Percentiles rank a stretch among this genome's conserved stretches.
Conservation (phyloP, 2,888 invertebrate genomes). For the Smittia aterrima region DNA sequence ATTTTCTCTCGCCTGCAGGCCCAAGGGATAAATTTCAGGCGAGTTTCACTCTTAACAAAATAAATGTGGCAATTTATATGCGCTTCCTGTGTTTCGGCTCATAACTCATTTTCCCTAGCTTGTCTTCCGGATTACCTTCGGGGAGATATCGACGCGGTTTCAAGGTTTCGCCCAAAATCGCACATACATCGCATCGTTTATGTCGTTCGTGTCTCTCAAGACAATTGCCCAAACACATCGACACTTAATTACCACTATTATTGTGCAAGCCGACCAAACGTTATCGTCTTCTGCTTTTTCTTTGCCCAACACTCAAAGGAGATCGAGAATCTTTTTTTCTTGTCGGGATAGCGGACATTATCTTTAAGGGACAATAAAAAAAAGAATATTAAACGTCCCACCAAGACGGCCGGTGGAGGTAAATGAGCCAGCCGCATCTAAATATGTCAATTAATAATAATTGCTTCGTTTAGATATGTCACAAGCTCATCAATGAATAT, state of each 20-base stretch:
- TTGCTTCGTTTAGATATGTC: conserved; percentile 31
- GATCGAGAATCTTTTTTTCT: conserved; percentile 14
- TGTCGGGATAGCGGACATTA: background rate
- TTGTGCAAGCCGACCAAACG: conserved; percentile 20
- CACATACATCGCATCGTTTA: background rate
- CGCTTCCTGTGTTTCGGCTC: conserved; percentile 22
- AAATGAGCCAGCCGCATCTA: conserved; percentile 36
- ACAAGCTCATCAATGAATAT: conserved; percentile 15
- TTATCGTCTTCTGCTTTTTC: background rate
- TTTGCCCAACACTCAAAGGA: background rate
- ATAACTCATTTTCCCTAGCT: conserved; percentile 34
- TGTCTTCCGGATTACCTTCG: conserved; percentile 21
- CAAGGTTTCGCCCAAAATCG: background rate
- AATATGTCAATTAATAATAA: conserved; percentile 42
- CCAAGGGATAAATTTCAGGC: conserved; percentile 36
- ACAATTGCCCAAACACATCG: conserved; percentile 19
- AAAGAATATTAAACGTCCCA: conserved; percentile 34
- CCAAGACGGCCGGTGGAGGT: conserved; percentile 23
- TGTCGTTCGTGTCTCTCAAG: conserved; percentile 3
- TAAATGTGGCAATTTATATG: conserved; percentile 42
- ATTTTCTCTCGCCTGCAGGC: conserved; percentile 21
- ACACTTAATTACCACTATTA: conserved; percentile 32
- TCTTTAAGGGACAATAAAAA: conserved; percentile 41
- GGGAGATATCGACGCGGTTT: conserved; percentile 8
- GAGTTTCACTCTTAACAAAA: conserved; percentile 15